Evolutionary conservation across 2,113 vertebrate genomes (phyloP).

Genomic region (Brachypteracias leptosomus): DNA sequence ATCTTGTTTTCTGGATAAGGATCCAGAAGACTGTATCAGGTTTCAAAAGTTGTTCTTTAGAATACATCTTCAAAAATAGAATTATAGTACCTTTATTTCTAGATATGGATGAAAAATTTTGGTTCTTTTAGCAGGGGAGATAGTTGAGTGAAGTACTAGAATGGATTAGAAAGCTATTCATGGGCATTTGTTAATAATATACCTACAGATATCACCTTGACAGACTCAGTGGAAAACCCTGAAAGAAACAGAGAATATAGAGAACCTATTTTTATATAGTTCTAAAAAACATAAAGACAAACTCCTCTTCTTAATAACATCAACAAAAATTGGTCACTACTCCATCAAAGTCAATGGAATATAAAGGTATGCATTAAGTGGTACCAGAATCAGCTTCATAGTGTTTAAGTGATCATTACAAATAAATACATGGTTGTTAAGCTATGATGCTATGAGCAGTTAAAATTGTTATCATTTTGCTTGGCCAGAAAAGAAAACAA

Average conservation of each 20-base stretch:
- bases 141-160: not conserved
- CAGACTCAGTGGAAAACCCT: not conserved
- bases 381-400: not conserved
- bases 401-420: not conserved
- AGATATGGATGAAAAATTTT: not conserved
- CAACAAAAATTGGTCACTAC: not conserved
- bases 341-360: not conserved
- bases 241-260: not conserved
- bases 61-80: not conserved
- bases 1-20: not conserved
- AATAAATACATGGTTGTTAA: not conserved
- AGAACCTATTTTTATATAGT: not conserved
- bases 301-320: not conserved
- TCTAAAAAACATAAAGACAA: not conserved
- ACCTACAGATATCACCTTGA: not conserved
- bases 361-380: not conserved
- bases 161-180: not conserved
- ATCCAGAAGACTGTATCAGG: not conserved
- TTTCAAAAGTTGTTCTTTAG: not conserved
- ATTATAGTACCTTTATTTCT: not conserved
- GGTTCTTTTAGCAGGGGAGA: not conserved
- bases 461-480: not conserved
- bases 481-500: slow-evolving; percentile 28
- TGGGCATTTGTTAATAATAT: not conserved
- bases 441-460: not conserved